Evolutionary conservation across 2,797 vertebrate species (phyloP), one percentile per base, ranked within the genome.

Genomic region (Oryzias sinensis): DNA sequence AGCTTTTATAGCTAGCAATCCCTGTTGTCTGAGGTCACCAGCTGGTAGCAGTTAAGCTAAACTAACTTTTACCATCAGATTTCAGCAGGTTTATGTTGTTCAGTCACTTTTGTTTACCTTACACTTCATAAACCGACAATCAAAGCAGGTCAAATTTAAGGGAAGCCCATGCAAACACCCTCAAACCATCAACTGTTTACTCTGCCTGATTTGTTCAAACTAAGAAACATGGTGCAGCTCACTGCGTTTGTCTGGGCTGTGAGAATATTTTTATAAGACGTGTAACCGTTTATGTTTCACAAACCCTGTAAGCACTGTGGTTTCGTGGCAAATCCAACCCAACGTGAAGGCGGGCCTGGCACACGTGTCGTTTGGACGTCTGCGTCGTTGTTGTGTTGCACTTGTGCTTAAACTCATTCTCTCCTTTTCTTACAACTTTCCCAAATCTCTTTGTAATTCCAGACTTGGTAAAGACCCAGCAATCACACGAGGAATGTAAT

Each of bases 391-490:
- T 46, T 46, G 44, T 46, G 44, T 33, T 33, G 29, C 29, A 9
- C 7, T 46, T 20, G 4, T 18, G 44, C 43, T 5, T 13, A 20
- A 22, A 9, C 17, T 46, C 9, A 20, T 46, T 46, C 20, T 18
- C 44, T 46, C 44, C 44, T 46, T 46, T 20, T 3, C 17, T 22
- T 24, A 16, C 18, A 42, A 18, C 6, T 14, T 14, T 41, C n/a
- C 8, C 41, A 50, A 59, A 27, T 50, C 22, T 18, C 33, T 11
- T 17, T 14, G 24, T 27, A 57, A 40, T 41, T 48, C 45, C 45
- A 48, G 37, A 48, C 45, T 25, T 14, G 9, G 22, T 43, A 49
- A 59, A 49, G 20, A 9, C 56, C 15, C 22, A 49, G 40, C n/a
- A 20, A 43, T 27, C 49, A 49, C 27, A 40, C n/a, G 4, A 18